A percentile compares a stretch with the other conserved stretches of the same genome.
These are phyloP conservation scores for Eupithecia vulgata DNA, from an alignment of 2,888 invertebrate genomes.

Conservation along the genomic window DNA sequence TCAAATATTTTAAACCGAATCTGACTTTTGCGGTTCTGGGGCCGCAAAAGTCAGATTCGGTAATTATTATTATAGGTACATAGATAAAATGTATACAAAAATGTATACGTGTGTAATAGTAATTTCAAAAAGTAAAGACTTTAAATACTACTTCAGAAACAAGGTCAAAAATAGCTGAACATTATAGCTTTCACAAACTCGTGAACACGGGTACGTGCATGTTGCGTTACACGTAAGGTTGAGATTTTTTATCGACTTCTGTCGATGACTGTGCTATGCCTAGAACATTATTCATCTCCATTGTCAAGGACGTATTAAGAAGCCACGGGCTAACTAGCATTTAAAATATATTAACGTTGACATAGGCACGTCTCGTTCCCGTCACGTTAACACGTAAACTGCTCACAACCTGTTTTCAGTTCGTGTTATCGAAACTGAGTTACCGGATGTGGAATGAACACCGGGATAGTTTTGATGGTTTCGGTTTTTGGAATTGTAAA, in stretches of 20 bases:
- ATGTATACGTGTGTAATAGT: not conserved
- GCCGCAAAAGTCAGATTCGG: too few relatives aligned
- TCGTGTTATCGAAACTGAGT: slow-evolving; percentile 34
- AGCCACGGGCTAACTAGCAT: not conserved
- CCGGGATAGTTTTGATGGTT: slow-evolving; percentile 25
- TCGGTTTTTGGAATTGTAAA: slow-evolving; percentile 1
- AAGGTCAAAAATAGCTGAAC: not conserved
- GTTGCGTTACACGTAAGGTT: not conserved
- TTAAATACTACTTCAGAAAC: not conserved
- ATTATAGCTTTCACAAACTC: not conserved
- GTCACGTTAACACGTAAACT: slow-evolving; percentile 4
- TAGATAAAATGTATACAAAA: too few relatives aligned
- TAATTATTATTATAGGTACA: too few relatives aligned
- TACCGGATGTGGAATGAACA: slow-evolving; percentile 33
- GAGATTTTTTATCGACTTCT: not conserved
- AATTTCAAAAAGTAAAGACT: not conserved
- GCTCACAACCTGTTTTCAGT: slow-evolving; percentile 23
- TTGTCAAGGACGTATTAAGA: too few relatives aligned
- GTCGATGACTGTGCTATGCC: not conserved
- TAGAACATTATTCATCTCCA: too few relatives aligned
- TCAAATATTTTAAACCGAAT: too few relatives aligned
- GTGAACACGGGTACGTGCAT: not conserved
- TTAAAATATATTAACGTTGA: not conserved
- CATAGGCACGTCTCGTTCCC: not conserved
- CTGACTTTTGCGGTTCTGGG: too few relatives aligned